Base-by-base conservation (phyloP, 2,888 invertebrate genomes). In the Netelia inedita region DNA sequence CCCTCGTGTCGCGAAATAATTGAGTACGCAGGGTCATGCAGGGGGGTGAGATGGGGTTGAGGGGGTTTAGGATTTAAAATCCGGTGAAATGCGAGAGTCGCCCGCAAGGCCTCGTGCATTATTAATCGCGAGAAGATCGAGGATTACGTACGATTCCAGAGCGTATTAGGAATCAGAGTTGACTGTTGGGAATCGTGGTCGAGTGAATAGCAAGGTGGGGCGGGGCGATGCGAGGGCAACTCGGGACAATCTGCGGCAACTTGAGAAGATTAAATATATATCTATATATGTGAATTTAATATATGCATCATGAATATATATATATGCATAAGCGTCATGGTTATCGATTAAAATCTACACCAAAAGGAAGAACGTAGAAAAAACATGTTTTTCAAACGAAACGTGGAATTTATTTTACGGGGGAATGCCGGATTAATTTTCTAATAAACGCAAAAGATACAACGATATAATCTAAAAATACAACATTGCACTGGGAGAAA, bases 1-100 rank as follows among this genome's bases (percentile, higher is more conserved):
- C 55, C 73, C 46, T 74, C 43, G 53, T 81, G 19, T 73, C 55
- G 84, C 19, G 50, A 65, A 84, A 79, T 68, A 72, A 21, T 65
- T 57, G 57, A n/a, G 71, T 23, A 14, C 10, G 46, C 46, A 14
- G 14, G 19, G 19, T 35, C 35, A 6, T 1, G 35, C 35, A 35
- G 1, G 8, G 6, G 35, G 35, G 35, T 35, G 35, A 35, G 35
- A 6, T 1, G 6, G 35, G 35, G 35, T 1, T 5, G 35, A 6
- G 35, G 35, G 6, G 35, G 0, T 5, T 35, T 35, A 35, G 6
- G 35, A 35, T 6, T 35, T 35, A 14, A 55, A 71, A 83, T 79
- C 73, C 53, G 68, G 50, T 79, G 78, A 83, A 83, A 83, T 61
- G 59, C 71, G 71, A 76, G 61, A 28, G 50, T 71, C 14, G 53